Percentiles rank a stretch among this genome's conserved stretches.
Evolutionary conservation across 2,797 vertebrate species (phyloP).

Genomic region (Rhinoraja longicauda): DNA sequence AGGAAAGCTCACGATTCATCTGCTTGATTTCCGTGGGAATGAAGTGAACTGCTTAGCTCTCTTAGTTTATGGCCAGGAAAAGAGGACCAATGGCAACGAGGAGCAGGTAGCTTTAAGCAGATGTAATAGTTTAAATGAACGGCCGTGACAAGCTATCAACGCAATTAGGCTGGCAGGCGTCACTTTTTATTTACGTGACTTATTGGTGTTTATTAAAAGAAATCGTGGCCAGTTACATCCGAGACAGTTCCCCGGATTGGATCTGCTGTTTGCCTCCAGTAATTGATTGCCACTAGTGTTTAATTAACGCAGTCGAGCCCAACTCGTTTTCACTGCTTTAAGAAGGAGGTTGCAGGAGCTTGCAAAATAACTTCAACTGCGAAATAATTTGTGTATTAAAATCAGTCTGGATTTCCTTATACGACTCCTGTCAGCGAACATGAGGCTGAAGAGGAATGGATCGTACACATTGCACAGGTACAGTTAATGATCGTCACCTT

Average conservation of each 20-base stretch:
- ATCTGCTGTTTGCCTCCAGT: not conserved
- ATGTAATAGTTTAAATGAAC: not conserved
- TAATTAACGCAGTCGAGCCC: not conserved
- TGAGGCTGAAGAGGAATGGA: constrained; percentile 75
- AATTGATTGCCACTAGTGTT: constrained; percentile 26
- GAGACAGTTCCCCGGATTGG: not conserved
- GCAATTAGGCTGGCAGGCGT: constrained; percentile 7
- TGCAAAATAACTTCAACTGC: not conserved
- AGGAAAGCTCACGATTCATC: constrained; percentile 3
- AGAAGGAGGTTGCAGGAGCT: not conserved
- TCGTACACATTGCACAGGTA: constrained; percentile 78
- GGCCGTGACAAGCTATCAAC: not conserved
- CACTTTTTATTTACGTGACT: not conserved
- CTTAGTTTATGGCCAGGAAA: constrained; percentile 27
- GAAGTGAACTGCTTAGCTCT: not conserved
- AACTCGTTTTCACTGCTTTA: not conserved
- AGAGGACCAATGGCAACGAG: not conserved
- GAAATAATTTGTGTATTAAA: constrained; percentile 42
- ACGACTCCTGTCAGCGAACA: constrained; percentile 65
- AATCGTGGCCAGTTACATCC: not conserved
- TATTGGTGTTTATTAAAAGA: not conserved
- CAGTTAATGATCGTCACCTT: constrained; percentile 44
- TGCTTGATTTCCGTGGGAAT: not conserved
- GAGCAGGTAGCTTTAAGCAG: constrained; percentile 9
- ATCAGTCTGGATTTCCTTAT: constrained; percentile 69